Evolutionary conservation across 2,797 vertebrate species (phyloP), one percentile per base, ranked within the genome.

Genomic region (Euphonia xanthogaster): DNA sequence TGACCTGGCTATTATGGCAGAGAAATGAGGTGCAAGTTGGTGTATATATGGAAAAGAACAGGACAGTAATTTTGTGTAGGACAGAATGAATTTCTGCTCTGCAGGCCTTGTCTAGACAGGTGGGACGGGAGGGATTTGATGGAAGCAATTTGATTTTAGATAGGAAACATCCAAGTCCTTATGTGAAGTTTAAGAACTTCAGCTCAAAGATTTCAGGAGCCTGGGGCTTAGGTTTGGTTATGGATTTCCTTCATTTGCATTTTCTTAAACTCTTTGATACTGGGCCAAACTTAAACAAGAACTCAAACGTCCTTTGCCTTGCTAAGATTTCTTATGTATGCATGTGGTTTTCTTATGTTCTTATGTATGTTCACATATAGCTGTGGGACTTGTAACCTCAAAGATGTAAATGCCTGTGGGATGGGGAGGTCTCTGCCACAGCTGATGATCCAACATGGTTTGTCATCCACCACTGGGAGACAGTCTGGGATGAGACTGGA

Each of bases 201-300:
- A 71, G 30, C 85, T 93, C 80, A 94, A 96, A 92, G 89, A 82
- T 90, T 91, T 86, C 47, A 80, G 62, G 31, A 90, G 92, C 95
- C 93, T 74, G 63, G 18, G 91, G 95, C 91, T 87, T 89, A 94
- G 80, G 73, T 84, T 96, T 94, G 78, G 72, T 93, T 92, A 60
- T 89, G 70, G 93, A 91, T 94, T 96, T 88, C 68, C 87, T 95
- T 90, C 30, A 84, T 91, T 78, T 82, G 33, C 53, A 42, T 97
- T 96, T 91, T 91, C 50, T 76, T 83, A 45, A 88, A 78, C 55
- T 63, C 95, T 96, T 94, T 97, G 92, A 96, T 96, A 95, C 91
- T 81, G 44, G 54, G 66, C 95, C 96, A 97, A 75, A 89, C 22
- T 91, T 74, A 94, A 95, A 95, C 42, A 88, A 93, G 72, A 93